phyloP scores from a whole-genome alignment of 2,888 invertebrate genomes.

The Empis livida region DNA sequence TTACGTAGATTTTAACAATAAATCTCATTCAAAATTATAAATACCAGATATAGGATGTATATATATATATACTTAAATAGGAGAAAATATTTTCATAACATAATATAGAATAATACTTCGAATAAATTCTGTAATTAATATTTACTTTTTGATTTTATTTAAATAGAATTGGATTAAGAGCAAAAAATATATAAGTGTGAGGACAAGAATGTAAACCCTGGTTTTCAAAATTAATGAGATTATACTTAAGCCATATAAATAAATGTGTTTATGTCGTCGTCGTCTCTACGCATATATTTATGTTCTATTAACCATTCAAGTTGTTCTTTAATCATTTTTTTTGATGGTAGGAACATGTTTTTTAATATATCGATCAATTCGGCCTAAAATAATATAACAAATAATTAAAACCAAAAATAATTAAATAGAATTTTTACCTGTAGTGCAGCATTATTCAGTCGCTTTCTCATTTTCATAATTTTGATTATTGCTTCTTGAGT shows the following conservation, averaged over 20 bases:
- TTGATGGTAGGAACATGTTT: constrained; percentile 98
- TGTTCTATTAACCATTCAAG: constrained; percentile 99
- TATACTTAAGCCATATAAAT: constrained; percentile 86
- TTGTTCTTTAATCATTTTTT: constrained; percentile 99
- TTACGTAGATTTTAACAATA: too few relatives aligned
- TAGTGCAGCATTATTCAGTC: constrained; percentile 83
- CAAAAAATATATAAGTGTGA: too few relatives aligned
- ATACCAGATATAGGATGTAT: too few relatives aligned
- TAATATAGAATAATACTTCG: too few relatives aligned
- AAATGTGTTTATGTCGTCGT: constrained; percentile 95
- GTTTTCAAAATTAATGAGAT: neutral
- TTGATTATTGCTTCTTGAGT: constrained; percentile 97
- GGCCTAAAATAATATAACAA: constrained; percentile 41
- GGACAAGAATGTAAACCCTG: too few relatives aligned
- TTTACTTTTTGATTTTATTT: too few relatives aligned
- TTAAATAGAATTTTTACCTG: constrained; percentile 42
- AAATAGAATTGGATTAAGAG: too few relatives aligned
- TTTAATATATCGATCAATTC: constrained; percentile 96
- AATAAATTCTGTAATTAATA: too few relatives aligned
- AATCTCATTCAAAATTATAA: too few relatives aligned
- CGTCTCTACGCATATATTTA: constrained; percentile 92
- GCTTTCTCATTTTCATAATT: constrained; percentile 96
- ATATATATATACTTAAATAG: too few relatives aligned
- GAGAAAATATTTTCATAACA: too few relatives aligned
- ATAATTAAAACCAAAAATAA: neutral